Base-by-base conservation (phyloP, 1,140 invertebrate genomes). In the Drosophila arawakana region DNA sequence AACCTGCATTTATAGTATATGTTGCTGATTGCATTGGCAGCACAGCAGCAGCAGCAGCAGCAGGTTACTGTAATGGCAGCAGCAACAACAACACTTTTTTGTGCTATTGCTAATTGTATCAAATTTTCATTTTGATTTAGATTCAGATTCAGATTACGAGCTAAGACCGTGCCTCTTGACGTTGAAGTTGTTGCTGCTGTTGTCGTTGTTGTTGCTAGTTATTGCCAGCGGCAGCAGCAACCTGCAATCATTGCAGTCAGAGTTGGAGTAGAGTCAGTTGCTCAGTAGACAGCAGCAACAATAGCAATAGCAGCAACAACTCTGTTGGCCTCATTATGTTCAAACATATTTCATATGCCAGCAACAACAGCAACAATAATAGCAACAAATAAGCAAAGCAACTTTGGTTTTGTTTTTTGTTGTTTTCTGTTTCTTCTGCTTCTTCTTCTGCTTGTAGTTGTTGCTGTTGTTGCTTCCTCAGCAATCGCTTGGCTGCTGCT, bases 301-400 rank as follows among this genome's bases (percentile, higher is more conserved):
- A 30, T 43, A 65, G 61, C 55, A 76, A 57, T 18, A 37, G 49
- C 74, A 70, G 54, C 50, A 69, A 46, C 57, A 67, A 30, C 47
- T 80, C 49, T 30, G 68, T 70, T 84, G 81, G 69, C 77, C 81
- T 73, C 77, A 84, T 84, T 84, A 80, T 80, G 65, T 67, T 84
- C 35, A 77, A 77, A 80, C 73, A 84, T 77, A 84, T 80, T 84
- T 84, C 81, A 84, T 80, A 84, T 76, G 77, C 68, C 73, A 77
- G 13, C 62, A 77, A 60, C 66, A 66, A 39, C 57, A 77, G 30
- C 21, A 68, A 11, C 46, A 54, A 25, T 50, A 70, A 15, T 49
- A 62, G 30, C 69, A 70, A 61, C 49, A 70, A 66, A 66, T 54
- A 60, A 52, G 25, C 76, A 81, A 62, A 75, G 54, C 65, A 52